phyloP scores from a whole-genome alignment of 2,113 vertebrate genomes.

The Odocoileus virginianus region DNA sequence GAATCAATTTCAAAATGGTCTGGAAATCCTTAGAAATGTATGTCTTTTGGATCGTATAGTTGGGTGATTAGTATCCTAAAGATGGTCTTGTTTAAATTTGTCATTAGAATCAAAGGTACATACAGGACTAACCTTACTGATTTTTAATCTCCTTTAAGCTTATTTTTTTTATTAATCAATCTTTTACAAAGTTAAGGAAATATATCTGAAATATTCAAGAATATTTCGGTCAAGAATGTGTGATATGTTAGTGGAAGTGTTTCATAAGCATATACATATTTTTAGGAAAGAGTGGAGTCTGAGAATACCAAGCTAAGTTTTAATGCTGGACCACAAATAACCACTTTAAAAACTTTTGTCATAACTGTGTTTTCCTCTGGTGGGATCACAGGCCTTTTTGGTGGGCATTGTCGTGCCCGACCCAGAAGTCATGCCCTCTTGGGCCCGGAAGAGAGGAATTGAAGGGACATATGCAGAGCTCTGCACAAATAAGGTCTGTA shows the following conservation, averaged over 20 bases:
- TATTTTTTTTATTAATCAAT: neutral
- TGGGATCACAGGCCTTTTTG: conserved; percentile 88
- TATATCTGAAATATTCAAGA: neutral
- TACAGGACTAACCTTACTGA: neutral
- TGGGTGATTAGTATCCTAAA: neutral
- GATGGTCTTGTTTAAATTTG: neutral
- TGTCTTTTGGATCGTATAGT: neutral
- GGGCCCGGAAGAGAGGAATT: conserved; percentile 95
- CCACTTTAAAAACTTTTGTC: neutral
- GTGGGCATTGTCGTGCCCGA: conserved; percentile 97
- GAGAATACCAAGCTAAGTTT: conserved; percentile 43
- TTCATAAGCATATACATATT: conserved; percentile 28
- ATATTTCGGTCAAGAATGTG: neutral
- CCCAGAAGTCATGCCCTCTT: conserved; percentile 91
- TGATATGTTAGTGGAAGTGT: neutral
- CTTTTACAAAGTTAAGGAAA: neutral
- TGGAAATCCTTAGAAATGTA: neutral
- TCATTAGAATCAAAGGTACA: neutral
- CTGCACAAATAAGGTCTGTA: conserved; percentile 89
- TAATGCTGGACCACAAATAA: neutral
- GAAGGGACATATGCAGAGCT: conserved; percentile 88
- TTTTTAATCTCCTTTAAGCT: neutral
- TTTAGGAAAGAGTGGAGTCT: conserved; percentile 31
- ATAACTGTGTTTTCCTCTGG: conserved; percentile 20
- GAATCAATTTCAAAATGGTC: neutral